Percentiles rank a stretch among this genome's conserved stretches.
Conservation (phyloP, 2,797 vertebrate genomes). For the Argya squamiceps region DNA sequence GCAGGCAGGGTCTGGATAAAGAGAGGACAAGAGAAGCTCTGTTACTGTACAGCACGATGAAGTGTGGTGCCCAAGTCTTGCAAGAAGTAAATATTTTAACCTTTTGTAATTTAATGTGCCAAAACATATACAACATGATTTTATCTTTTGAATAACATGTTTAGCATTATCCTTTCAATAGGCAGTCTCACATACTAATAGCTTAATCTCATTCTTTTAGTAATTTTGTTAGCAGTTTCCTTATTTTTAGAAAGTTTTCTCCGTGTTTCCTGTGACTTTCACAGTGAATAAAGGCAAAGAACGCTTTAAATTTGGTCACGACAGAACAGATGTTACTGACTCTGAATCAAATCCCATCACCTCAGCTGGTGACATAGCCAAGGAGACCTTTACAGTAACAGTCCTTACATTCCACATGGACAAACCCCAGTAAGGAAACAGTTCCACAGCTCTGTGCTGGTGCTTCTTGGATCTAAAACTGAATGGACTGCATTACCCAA, state of each 20-base stretch:
- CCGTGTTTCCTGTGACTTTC: background rate
- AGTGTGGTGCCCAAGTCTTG: background rate
- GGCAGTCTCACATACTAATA: background rate
- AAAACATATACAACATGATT: background rate
- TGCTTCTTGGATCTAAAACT: background rate
- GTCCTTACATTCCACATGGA: background rate
- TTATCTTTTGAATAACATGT: background rate
- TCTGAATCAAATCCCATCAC: background rate
- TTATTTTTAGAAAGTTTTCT: background rate
- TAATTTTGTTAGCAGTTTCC: background rate
- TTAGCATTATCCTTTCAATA: background rate
- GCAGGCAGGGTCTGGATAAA: background rate
- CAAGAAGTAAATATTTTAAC: background rate
- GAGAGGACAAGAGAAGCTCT: background rate
- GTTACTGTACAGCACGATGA: background rate
- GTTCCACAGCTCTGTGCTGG: background rate
- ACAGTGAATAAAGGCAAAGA: background rate
- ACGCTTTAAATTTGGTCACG: background rate
- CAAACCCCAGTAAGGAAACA: background rate
- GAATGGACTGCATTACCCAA: background rate
- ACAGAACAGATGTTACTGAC: background rate
- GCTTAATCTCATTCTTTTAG: background rate
- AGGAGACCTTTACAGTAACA: background rate
- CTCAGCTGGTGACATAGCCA: background rate
- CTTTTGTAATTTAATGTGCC: background rate